A percentile compares a stretch with the other conserved stretches of the same genome.
phyloP scores from a whole-genome alignment of 2,888 invertebrate genomes.

The Limnephilus marmoratus region DNA sequence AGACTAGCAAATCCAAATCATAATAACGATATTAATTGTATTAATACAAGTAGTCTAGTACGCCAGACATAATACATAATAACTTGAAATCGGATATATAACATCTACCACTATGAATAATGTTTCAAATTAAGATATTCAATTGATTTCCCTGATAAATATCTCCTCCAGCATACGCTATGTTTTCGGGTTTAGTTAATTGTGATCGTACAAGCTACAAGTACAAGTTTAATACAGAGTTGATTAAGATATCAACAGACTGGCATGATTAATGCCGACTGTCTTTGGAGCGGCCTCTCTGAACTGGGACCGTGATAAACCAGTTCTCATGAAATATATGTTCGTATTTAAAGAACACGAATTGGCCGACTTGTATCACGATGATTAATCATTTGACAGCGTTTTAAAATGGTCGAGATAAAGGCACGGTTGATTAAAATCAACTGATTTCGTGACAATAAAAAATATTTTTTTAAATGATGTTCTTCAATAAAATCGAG shows the following conservation, averaged over 20 bases:
- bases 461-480: not conserved
- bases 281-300: constrained; percentile 13
- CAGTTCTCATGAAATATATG: constrained; percentile 30
- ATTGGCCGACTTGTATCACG: constrained; percentile 8
- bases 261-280: constrained; percentile 18
- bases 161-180: constrained; percentile 20
- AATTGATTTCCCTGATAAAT: constrained; percentile 19
- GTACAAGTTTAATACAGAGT: not conserved
- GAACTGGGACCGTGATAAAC: constrained; percentile 32
- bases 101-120: not conserved
- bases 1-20: not conserved
- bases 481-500: too few relatives aligned
- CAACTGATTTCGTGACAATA: not conserved
- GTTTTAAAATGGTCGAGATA: constrained; percentile 28
- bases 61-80: not conserved
- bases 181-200: constrained; percentile 34
- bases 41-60: not conserved
- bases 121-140: not conserved
- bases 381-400: constrained; percentile 37
- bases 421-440: not conserved
- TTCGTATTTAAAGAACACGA: constrained; percentile 39
- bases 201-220: constrained; percentile 3
- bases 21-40: not conserved
- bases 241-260: constrained; percentile 39
- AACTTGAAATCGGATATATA: not conserved